Evolutionary conservation across 2,797 vertebrate genomes (phyloP).

Genomic region (Limnodromus scolopaceus): DNA sequence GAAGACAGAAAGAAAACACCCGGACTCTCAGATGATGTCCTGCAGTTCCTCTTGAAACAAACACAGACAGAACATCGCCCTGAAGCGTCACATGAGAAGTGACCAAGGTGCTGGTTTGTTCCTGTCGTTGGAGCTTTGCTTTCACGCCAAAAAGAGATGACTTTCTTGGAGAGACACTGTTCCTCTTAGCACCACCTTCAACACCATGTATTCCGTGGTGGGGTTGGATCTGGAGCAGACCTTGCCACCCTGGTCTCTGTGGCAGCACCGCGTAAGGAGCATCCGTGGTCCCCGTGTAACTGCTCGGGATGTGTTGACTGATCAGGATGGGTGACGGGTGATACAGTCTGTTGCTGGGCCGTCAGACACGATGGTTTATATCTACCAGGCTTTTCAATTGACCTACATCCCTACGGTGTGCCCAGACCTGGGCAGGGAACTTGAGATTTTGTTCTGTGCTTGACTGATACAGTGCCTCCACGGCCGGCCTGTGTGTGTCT

Average conservation of each 20-base stretch:
- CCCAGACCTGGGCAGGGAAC: neutral
- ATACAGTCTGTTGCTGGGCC: neutral
- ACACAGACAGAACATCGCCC: neutral
- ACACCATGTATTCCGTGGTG: neutral
- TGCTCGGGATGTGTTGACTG: neutral
- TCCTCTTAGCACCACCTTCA: neutral
- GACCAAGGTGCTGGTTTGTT: neutral
- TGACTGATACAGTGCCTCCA: neutral
- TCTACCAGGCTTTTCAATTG: neutral
- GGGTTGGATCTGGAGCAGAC: neutral
- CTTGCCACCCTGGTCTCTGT: neutral
- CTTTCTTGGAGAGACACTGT: neutral
- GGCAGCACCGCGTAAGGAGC: neutral
- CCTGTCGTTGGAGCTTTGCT: neutral
- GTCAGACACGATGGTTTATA: neutral
- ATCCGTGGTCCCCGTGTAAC: neutral
- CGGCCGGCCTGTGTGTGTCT: neutral
- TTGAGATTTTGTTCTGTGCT: neutral
- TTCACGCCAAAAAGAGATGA: neutral
- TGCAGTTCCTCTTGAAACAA: slow-evolving; percentile 72
- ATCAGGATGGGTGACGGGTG: neutral
- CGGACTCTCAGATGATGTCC: slow-evolving; percentile 78
- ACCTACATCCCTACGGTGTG: rapidly evolving
- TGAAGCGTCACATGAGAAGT: neutral
- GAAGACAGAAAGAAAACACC: slow-evolving; percentile 50